Conservation (phyloP, 2,797 vertebrate species). For the Ctenochaetus hawaiiensis region DNA sequence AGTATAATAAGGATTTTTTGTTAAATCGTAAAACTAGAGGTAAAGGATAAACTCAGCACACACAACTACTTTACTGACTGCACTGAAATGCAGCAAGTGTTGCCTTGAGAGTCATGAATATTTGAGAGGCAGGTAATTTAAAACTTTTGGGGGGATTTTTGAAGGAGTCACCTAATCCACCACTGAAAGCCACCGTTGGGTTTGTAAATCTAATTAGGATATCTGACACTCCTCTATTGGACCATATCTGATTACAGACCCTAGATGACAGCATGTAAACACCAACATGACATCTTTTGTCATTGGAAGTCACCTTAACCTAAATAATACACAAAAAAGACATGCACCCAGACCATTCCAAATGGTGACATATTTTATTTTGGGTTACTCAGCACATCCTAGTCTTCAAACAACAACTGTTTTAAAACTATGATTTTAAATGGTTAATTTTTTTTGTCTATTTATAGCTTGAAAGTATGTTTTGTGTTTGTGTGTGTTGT, state of each 20-base stretch:
- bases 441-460: background rate
- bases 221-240: slow-evolving; percentile 71
- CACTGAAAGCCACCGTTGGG: slow-evolving; percentile 78
- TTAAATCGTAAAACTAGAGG: slow-evolving; percentile 4
- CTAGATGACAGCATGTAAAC: slow-evolving; percentile 67
- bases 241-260: slow-evolving; percentile 79
- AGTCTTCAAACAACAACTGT: background rate
- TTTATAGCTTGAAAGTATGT: background rate
- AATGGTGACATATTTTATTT: background rate
- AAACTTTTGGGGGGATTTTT: slow-evolving; percentile 83
- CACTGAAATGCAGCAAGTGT: slow-evolving; percentile 66
- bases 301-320: slow-evolving; percentile 34
- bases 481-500: too few species aligned
- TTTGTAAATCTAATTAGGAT: slow-evolving; percentile 89
- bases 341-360: background rate
- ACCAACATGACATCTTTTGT: slow-evolving; percentile 48
- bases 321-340: slow-evolving; percentile 21
- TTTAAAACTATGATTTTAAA: background rate
- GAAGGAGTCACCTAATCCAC: slow-evolving; percentile 84
- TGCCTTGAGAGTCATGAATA: slow-evolving; percentile 82
- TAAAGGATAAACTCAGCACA: background rate
- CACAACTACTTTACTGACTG: slow-evolving; percentile 26
- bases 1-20: background rate
- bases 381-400: background rate
- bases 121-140: slow-evolving; percentile 82